These are phyloP conservation scores for Sinopyrophorus schimmeli DNA, from an alignment of 2,888 invertebrate genomes.

Conservation along the genomic window DNA sequence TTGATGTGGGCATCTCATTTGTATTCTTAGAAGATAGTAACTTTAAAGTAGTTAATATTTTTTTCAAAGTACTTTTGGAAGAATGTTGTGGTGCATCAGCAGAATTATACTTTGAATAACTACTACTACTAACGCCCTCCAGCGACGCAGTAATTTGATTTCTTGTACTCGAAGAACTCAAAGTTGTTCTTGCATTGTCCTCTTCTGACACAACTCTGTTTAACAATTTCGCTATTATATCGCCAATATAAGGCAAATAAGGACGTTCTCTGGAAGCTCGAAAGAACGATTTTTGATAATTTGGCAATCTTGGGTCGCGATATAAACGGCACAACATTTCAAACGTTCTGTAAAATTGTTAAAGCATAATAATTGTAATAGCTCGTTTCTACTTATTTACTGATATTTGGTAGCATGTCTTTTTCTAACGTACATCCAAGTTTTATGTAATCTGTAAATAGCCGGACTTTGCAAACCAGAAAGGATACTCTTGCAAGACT, in stretches of 20 bases:
- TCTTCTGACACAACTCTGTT: constrained; percentile 50
- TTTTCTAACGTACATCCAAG: constrained; percentile 58
- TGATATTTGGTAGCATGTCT: constrained; percentile 60
- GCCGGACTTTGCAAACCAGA: constrained; percentile 59
- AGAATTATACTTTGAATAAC: too few relatives aligned
- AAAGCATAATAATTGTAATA: too few relatives aligned
- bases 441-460: constrained; percentile 57
- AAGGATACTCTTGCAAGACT: constrained; percentile 59
- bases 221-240: constrained; percentile 54
- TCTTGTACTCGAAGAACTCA: too few relatives aligned
- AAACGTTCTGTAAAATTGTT: too few relatives aligned
- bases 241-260: constrained; percentile 57
- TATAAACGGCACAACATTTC: constrained; percentile 57
- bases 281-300: constrained; percentile 54
- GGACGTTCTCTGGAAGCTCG: constrained; percentile 51
- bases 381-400: too few relatives aligned
- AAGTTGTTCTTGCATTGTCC: too few relatives aligned
- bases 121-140: too few relatives aligned
- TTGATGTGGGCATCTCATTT: too few relatives aligned
- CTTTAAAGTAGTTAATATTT: constrained; percentile 8
- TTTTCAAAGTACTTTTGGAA: constrained; percentile 3
- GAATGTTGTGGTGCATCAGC: too few relatives aligned
- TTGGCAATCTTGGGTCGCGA: constrained; percentile 51
- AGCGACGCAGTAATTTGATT: too few relatives aligned
- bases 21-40: too few relatives aligned